Evolutionary conservation across 2,888 invertebrate species (phyloP).

Genomic region (Operophtera brumata): DNA sequence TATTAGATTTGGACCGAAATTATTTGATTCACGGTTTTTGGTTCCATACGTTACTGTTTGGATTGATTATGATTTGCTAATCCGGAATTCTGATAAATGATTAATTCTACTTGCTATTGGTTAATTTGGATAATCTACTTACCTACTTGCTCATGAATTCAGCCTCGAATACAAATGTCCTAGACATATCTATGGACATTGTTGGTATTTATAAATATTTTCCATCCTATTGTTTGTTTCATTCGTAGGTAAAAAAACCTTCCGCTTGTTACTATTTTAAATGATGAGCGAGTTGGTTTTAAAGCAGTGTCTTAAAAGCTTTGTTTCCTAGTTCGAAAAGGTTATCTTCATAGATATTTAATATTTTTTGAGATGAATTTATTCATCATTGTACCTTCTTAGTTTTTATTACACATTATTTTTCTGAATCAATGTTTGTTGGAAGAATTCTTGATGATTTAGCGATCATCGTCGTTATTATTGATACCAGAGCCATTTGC

Average conservation of each 20-base stretch:
- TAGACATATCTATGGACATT: not conserved
- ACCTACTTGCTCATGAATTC: conserved; percentile 2
- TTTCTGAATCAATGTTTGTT: no score
- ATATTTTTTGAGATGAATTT: no score
- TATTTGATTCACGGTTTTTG: conserved; percentile 34
- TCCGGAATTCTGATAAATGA: not conserved
- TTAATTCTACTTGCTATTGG: conserved; percentile 13
- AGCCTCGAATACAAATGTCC: conserved; percentile 9
- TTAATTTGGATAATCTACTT: conserved; percentile 5
- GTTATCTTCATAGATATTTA: not conserved
- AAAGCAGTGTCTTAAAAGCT: not conserved
- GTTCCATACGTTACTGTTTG: conserved; percentile 16
- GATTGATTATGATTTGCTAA: conserved; percentile 14
- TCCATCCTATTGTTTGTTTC: conserved; percentile 7
- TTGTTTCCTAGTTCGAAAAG: conserved; percentile 6
- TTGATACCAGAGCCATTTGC: no score
- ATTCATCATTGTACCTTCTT: no score
- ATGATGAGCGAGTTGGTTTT: not conserved
- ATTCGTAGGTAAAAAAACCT: not conserved
- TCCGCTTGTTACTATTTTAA: not conserved
- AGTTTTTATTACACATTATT: no score
- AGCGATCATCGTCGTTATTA: no score
- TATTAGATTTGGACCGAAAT: conserved; percentile 40
- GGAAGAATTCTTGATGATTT: no score
- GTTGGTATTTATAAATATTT: conserved; percentile 1